Evolutionary conservation across 1,140 invertebrate species (phyloP).

Genomic region (Plectus sambesii): DNA sequence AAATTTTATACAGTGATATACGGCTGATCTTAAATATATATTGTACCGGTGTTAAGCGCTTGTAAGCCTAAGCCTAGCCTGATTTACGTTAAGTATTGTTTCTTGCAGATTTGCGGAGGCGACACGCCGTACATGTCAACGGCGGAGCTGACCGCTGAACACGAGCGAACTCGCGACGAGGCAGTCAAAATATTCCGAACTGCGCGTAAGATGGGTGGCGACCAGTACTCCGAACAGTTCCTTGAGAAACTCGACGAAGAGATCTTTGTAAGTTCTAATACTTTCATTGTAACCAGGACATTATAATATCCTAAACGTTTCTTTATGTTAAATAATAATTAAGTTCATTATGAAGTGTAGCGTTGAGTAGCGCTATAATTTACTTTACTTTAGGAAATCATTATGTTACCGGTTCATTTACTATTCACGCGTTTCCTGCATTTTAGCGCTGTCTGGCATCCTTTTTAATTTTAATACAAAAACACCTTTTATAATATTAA

Average conservation of each 20-base stretch:
- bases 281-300: background rate
- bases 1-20: too few species aligned
- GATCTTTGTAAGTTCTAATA: constrained; percentile 27
- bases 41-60: too few species aligned
- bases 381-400: too few species aligned
- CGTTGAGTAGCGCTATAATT: too few species aligned
- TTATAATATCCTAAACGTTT: background rate
- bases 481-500: too few species aligned
- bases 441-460: too few species aligned
- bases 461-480: too few species aligned
- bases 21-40: too few species aligned
- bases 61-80: too few species aligned
- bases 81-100: constrained; percentile 10
- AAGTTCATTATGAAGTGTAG: too few species aligned
- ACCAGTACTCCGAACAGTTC: constrained; percentile 36
- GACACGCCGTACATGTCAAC: constrained; percentile 40
- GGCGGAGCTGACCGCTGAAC: constrained; percentile 32
- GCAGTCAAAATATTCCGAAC: constrained; percentile 34
- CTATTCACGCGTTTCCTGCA: too few species aligned
- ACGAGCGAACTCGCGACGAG: constrained; percentile 25
- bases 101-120: constrained; percentile 31
- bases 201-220: constrained; percentile 42
- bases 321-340: constrained; percentile 2
- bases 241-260: constrained; percentile 42
- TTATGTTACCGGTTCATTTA: too few species aligned